phyloP scores from a whole-genome alignment of 2,888 invertebrate genomes.

The Erebia palarica region DNA sequence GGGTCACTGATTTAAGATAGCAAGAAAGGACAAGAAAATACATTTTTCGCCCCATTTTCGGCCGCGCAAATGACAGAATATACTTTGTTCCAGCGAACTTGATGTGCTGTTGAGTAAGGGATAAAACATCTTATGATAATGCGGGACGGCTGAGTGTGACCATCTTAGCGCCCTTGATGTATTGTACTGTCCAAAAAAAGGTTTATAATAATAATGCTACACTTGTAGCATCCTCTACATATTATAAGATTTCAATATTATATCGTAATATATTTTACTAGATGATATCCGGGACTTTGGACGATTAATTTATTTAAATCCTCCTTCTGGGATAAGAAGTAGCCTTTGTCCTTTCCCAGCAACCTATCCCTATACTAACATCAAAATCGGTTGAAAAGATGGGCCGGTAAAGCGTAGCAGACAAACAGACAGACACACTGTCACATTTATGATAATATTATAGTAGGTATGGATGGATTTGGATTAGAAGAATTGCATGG shows the following conservation, averaged over 20 bases:
- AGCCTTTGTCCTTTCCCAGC: no score
- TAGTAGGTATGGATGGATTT: no score
- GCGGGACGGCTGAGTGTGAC: slow-evolving; percentile 13
- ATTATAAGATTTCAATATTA: not conserved
- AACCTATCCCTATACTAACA: no score
- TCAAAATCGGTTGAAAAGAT: no score
- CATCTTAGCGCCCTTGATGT: slow-evolving; percentile 21
- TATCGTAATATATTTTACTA: no score
- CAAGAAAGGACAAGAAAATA: slow-evolving; percentile 31
- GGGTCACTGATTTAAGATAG: slow-evolving; percentile 30
- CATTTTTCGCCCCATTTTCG: slow-evolving; percentile 29
- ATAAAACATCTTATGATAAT: slow-evolving; percentile 36
- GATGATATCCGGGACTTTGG: no score
- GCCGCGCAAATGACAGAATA: slow-evolving; percentile 27
- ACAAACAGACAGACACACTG: no score
- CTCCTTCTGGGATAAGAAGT: no score
- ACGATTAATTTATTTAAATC: no score
- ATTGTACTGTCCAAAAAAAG: slow-evolving; percentile 16
- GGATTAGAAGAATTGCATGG: no score
- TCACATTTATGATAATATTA: no score
- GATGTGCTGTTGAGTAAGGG: slow-evolving; percentile 33
- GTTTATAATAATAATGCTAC: slow-evolving; percentile 10
- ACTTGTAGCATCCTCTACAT: not conserved
- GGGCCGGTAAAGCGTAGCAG: no score
- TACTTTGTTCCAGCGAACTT: slow-evolving; percentile 30